Conservation (phyloP, 2,113 vertebrate genomes). For the Phycodurus eques region DNA sequence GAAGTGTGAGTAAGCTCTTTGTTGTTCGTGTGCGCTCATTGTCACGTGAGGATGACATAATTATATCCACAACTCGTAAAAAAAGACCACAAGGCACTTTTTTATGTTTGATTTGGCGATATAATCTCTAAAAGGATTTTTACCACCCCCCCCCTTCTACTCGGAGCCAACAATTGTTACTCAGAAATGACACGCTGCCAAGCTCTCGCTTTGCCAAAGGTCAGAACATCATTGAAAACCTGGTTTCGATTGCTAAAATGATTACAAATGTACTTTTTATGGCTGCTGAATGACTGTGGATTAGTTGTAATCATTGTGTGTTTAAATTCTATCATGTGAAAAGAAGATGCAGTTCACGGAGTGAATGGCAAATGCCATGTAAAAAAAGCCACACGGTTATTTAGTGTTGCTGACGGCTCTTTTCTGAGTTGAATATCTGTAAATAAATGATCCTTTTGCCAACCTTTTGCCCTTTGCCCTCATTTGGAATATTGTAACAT, state of each 20-base stretch:
- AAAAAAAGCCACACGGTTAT: too few species aligned
- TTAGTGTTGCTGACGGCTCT: too few species aligned
- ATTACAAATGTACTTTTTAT: background rate
- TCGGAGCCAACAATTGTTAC: background rate
- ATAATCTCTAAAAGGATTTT: background rate
- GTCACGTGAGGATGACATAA: background rate
- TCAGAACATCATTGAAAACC: background rate
- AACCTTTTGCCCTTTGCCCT: too few species aligned
- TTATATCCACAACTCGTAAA: background rate
- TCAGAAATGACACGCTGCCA: background rate
- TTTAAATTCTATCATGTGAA: background rate
- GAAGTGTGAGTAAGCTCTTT: background rate
- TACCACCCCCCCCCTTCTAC: background rate
- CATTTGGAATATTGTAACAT: too few species aligned
- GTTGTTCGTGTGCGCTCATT: background rate
- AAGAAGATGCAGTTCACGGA: too few species aligned
- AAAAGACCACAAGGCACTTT: background rate
- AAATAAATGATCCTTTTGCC: too few species aligned
- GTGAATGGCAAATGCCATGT: too few species aligned
- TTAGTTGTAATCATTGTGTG: background rate
- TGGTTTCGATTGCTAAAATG: conserved; percentile 14
- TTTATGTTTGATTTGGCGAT: background rate
- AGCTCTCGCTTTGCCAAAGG: background rate
- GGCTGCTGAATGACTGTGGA: conserved; percentile 1
- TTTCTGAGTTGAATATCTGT: too few species aligned